Evolutionary conservation across 2,888 invertebrate genomes (phyloP).

Genomic region (Dicyrtomina minuta): DNA sequence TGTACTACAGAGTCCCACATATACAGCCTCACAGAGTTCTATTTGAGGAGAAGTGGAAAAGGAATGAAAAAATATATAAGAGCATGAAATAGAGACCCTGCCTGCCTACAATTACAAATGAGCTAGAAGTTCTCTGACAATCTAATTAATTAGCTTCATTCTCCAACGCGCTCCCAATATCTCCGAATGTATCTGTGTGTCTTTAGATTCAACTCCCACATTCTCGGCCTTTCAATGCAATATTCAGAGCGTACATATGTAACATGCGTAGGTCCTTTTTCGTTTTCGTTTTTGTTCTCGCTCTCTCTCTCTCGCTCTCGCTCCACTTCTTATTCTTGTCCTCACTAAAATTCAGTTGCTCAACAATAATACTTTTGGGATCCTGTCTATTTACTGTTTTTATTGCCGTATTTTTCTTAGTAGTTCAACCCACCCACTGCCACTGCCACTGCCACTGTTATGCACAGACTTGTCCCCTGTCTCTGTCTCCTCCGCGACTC

Average conservation of each 20-base stretch:
- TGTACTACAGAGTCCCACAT: too few relatives aligned
- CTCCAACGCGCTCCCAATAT: constrained; percentile 21
- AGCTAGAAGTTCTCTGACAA: constrained; percentile 48
- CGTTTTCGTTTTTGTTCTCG: too few relatives aligned
- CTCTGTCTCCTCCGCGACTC: background rate
- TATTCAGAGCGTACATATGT: too few relatives aligned
- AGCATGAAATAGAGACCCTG: constrained; percentile 11
- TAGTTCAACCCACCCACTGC: background rate
- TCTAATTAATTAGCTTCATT: constrained; percentile 51
- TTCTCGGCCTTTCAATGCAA: too few relatives aligned
- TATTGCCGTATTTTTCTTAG: background rate
- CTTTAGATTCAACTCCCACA: too few relatives aligned
- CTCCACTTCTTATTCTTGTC: constrained; percentile 10
- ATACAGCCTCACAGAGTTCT: background rate
- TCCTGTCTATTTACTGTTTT: too few relatives aligned
- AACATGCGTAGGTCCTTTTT: too few relatives aligned
- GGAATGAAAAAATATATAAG: background rate
- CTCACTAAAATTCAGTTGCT: background rate
- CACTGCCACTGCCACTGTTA: background rate
- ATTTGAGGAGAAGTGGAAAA: background rate
- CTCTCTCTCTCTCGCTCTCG: too few relatives aligned
- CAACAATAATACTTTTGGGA: too few relatives aligned
- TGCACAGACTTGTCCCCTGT: background rate
- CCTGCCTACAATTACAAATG: constrained; percentile 41
- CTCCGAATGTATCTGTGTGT: background rate